A percentile compares a stretch with the other conserved stretches of the same genome.
These are phyloP conservation scores for Scatophagus argus DNA, from an alignment of 2,113 vertebrate species.

Conservation along the genomic window DNA sequence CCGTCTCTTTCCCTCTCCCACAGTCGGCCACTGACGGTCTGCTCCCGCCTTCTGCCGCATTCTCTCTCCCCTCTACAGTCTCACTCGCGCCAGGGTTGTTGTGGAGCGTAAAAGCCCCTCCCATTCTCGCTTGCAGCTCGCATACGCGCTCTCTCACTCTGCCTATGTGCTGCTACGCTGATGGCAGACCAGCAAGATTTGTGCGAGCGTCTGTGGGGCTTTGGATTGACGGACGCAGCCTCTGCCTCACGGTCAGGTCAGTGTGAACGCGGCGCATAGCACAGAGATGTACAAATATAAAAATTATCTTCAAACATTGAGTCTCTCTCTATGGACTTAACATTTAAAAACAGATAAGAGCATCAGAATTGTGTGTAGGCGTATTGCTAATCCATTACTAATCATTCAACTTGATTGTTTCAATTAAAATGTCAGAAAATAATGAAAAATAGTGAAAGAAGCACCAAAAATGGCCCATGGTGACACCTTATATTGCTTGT, in stretches of 20 bases:
- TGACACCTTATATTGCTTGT: not conserved
- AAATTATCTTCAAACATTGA: not conserved
- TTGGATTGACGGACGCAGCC: conserved; percentile 17
- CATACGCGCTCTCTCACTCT: conserved; percentile 37
- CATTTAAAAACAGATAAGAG: not conserved
- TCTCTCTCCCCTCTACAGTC: conserved; percentile 58
- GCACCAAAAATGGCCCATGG: not conserved
- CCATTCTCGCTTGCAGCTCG: conserved; percentile 33
- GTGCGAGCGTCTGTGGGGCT: conserved; percentile 8
- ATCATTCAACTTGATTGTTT: not conserved
- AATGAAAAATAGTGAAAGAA: not conserved
- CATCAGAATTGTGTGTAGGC: not conserved
- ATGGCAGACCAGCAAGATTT: conserved; percentile 31
- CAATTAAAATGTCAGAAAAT: not conserved
- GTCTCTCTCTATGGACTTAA: not conserved
- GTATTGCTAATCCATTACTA: not conserved
- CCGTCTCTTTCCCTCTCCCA: conserved; percentile 18
- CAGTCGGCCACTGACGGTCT: conserved; percentile 46
- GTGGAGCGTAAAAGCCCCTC: conserved; percentile 67
- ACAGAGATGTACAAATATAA: not conserved
- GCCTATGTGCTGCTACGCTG: conserved; percentile 18
- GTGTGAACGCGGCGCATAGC: not conserved
- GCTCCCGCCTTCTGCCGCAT: conserved; percentile 72
- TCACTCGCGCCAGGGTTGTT: conserved; percentile 56
- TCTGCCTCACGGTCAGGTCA: conserved; percentile 23